Evolutionary conservation across 1,140 invertebrate species (phyloP).

Genomic region (Trinorchestia longiramus): DNA sequence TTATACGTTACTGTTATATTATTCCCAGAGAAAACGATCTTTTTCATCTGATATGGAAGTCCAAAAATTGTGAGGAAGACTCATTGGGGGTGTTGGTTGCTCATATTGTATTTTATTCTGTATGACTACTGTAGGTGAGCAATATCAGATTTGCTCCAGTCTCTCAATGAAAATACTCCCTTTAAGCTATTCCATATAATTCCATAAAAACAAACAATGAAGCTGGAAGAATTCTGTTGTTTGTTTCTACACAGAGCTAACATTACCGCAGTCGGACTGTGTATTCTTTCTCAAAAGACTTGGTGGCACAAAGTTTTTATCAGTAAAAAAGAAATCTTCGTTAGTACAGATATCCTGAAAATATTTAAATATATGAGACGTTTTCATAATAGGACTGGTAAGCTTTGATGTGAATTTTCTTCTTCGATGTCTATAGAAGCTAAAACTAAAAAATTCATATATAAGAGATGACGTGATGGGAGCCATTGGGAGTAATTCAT

Average conservation of each 20-base stretch:
- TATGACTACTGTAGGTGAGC: neutral
- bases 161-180: neutral
- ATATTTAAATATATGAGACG: neutral
- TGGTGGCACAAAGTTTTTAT: neutral
- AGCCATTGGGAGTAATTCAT: too few species aligned
- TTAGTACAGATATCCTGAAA: neutral
- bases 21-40: neutral
- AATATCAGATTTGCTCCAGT: neutral
- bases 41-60: neutral
- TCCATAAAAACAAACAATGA: neutral
- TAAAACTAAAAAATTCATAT: too few species aligned
- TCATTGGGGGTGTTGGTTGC: neutral
- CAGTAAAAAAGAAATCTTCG: neutral
- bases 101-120: neutral
- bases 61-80: neutral
- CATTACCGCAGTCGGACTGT: neutral
- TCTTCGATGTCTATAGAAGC: neutral
- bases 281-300: neutral
- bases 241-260: neutral
- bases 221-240: neutral
- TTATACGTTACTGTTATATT: neutral
- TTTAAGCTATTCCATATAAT: neutral
- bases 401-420: neutral
- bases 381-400: too few species aligned
- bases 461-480: too few species aligned